Percentiles rank a stretch among this genome's conserved stretches.
These are phyloP conservation scores for Eudorcas thomsonii DNA, from an alignment of 2,113 vertebrate genomes.

Conservation along the genomic window DNA sequence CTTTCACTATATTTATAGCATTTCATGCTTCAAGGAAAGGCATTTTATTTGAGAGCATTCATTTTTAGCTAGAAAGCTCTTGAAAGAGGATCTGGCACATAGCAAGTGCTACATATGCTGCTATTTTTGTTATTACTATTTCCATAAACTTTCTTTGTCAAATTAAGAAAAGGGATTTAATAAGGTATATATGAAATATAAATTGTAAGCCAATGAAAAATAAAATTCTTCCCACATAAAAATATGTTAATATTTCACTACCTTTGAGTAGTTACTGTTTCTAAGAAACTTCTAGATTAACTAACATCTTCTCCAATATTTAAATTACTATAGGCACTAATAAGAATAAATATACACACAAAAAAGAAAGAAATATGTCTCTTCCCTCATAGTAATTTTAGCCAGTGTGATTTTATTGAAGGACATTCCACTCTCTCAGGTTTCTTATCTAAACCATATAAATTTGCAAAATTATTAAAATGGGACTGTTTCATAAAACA, in stretches of 20 bases:
- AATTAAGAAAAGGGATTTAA: neutral
- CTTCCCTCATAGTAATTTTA: neutral
- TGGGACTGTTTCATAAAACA: conserved; percentile 57
- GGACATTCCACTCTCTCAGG: conserved; percentile 9
- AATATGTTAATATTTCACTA: neutral
- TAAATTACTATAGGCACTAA: neutral
- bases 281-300: neutral
- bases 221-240: neutral
- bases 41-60: neutral
- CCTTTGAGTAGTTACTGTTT: neutral
- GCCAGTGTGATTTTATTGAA: conserved; percentile 23
- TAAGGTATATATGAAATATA: neutral
- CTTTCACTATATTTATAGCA: neutral
- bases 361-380: neutral
- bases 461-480: conserved; percentile 66
- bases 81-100: neutral
- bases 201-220: neutral
- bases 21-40: neutral
- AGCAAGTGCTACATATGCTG: neutral
- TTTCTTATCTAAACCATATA: conserved; percentile 51
- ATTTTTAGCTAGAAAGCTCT: neutral
- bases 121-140: neutral
- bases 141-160: neutral
- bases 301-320: neutral
- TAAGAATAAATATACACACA: neutral